Evolutionary conservation across 2,113 vertebrate species (phyloP).

Genomic region (Ifrita kowaldi): DNA sequence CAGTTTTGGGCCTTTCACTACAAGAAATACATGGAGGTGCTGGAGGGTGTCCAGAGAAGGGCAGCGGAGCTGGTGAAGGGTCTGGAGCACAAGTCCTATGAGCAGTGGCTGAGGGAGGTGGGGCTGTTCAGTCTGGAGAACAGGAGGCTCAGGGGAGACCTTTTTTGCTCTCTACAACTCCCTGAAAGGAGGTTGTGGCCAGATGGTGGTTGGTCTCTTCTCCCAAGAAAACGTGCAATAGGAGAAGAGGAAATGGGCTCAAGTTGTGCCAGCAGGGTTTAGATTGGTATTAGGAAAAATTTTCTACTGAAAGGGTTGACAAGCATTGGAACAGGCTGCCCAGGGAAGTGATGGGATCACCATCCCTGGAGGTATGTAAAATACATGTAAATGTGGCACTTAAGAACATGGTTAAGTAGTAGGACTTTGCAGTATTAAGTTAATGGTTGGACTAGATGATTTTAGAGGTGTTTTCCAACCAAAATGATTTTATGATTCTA

Average conservation of each 20-base stretch:
- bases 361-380: not conserved
- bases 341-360: not conserved
- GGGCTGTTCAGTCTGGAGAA: not conserved
- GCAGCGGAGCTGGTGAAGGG: not conserved
- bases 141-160: not conserved
- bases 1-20: not conserved
- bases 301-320: not conserved
- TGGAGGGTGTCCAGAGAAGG: accelerated
- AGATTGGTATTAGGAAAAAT: not conserved
- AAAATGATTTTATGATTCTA: not conserved
- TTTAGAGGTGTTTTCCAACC: not conserved
- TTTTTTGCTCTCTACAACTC: not conserved
- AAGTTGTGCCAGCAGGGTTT: not conserved
- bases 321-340: not conserved
- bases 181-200: not conserved
- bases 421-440: not conserved
- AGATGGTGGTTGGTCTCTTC: not conserved
- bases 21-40: not conserved
- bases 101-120: not conserved
- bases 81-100: not conserved
- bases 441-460: not conserved
- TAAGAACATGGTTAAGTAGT: not conserved
- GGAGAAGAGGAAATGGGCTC: not conserved
- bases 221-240: not conserved
- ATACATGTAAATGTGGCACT: not conserved